Evolutionary conservation across 2,888 invertebrate species (phyloP), one percentile per base, ranked within the genome.

Genomic region (Yponomeuta malinellus): DNA sequence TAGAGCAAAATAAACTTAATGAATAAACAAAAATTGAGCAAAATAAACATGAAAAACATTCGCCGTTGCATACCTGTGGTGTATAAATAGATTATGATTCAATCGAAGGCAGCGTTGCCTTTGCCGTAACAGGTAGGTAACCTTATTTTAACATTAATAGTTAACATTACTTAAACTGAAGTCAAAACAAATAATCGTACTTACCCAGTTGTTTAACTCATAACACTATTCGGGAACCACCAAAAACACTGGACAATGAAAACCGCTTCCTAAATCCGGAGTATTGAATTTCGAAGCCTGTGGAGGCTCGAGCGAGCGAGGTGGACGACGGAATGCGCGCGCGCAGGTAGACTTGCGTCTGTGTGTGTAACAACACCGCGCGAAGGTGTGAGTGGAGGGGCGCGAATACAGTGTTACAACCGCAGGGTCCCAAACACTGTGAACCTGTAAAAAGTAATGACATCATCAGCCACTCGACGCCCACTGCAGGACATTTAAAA

Each of bases 321-420:
- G 87, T 86, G 83, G 81, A 78, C 84, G 84, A 84, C 88, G 90
- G 90, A 91, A 91, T 91, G 91, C 90, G 88, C 91, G 77, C 79
- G 90, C 91, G 90, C 91, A 90, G 89, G 90, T 90, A 89, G 80
- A 81, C 79, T 74, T 74, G 75, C 74, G 73, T 71, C 73, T 73
- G 83, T 82, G 75, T 78, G 79, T 72, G 81, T 78, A 73, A 37
- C 48, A 52, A 48, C 31, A 10, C n/a, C 48, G 37, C 33, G 33
- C 67, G 10, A 37, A 37, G 15, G 52, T 68, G 48, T 68, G 31
- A 15, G 68, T 68, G 68, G 52, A 48, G 68, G 12, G 23, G 68
- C 48, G 52, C 63, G 37, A 2, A 31, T 70, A 63, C 63, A 63
- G 23, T 52, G 68, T 68, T n/a, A 65, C 65, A 59, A 59, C 52